Evolutionary conservation across 1,140 invertebrate species (phyloP), one percentile per base, ranked within the genome.

Genomic region (Globodera rostochiensis): DNA sequence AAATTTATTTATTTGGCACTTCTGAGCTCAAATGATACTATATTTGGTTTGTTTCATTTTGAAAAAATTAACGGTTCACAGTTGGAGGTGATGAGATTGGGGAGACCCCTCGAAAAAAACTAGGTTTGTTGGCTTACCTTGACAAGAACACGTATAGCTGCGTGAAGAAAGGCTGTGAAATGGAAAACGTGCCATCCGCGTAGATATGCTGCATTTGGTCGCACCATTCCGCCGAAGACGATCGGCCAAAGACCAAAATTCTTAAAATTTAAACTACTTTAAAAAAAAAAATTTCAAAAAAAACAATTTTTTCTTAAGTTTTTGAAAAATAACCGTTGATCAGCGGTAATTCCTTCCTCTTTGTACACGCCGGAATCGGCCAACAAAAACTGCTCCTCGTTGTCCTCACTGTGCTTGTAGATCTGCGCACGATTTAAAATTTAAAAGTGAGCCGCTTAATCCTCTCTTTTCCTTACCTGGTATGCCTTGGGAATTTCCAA

Each of bases 191-290:
- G 36, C 74, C 74, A 47, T 76, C 74, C 57, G 46, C 74, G 53
- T 64, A 76, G 46, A 76, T 76, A n/a, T 76, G 74, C 66, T 76
- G 74, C 15, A 76, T 46, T 76, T 76, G 74, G 9, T 76, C 74
- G 9, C 57, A 64, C 74, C 74, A 76, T 60, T 66, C 74, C n/a
- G 74, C 50, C 8, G 74, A 46, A 60, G 74, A 76, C 2, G 74
- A 49, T 53, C 74, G 50, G 6, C 57, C 74, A 15, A 76, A 76
- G 36, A 76, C 8, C 46, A 76, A 76, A 76, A 76, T 76, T 9
- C 74, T 76, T 15, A 8, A 75, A 53, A 15, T 36, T 57, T 49
- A 11, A 9, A 74, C 19, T 6, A 36, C 6, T 73, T 5, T 73
- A 36, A 6, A 73, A n/a, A 36, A 8, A 6, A n/a, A 1, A 0